Conservation (phyloP, 2,888 invertebrate genomes). For the Polydrusus tereticollis region DNA sequence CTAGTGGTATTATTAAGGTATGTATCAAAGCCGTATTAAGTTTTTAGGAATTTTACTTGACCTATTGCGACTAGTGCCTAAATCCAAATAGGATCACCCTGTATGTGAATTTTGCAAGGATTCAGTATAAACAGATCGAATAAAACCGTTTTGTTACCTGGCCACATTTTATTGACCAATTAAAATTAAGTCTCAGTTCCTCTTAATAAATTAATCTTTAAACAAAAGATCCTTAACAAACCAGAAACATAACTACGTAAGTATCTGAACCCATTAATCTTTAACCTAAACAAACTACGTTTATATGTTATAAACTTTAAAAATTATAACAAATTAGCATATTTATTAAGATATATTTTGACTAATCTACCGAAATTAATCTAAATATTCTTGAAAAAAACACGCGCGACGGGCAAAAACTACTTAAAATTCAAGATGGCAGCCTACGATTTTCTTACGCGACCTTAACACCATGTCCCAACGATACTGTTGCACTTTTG, state of each 20-base stretch:
- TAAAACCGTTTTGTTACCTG: too few species aligned
- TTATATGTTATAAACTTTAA: neutral
- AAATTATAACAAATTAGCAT: slow-evolving; percentile 12
- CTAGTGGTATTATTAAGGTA: too few species aligned
- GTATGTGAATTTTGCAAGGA: too few species aligned
- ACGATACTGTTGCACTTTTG: slow-evolving; percentile 4
- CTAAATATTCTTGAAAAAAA: slow-evolving; percentile 13
- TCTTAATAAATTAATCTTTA: neutral
- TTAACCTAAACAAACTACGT: neutral
- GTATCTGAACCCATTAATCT: slow-evolving; percentile 7
- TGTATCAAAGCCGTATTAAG: too few species aligned
- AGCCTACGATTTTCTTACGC: slow-evolving; percentile 7
- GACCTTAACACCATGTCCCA: slow-evolving; percentile 17
- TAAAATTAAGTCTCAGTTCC: neutral
- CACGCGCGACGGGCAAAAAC: neutral
- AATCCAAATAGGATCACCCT: too few species aligned
- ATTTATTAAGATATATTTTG: neutral
- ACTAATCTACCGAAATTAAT: slow-evolving; percentile 21
- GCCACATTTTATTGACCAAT: neutral
- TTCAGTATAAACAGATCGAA: neutral
- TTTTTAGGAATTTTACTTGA: too few species aligned
- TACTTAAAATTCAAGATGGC: slow-evolving; percentile 23
- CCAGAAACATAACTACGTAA: neutral
- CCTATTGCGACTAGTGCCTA: too few species aligned
- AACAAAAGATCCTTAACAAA: neutral